These are phyloP conservation scores for Aspiorhynchus laticeps DNA, from an alignment of 2,113 vertebrate genomes.

Conservation along the genomic window DNA sequence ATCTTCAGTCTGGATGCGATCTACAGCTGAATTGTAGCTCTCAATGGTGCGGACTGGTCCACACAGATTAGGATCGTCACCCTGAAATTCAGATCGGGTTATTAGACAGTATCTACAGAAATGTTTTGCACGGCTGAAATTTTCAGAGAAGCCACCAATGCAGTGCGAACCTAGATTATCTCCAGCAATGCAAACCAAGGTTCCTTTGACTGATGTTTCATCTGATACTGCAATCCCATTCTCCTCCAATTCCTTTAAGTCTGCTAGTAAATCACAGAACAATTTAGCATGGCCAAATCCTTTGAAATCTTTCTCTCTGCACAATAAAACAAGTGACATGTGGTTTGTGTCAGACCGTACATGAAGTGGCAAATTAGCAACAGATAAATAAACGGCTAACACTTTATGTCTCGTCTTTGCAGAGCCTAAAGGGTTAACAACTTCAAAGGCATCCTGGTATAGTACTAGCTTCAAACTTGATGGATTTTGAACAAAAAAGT, in stretches of 20 bases:
- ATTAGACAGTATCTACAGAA: neutral
- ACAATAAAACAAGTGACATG: slow-evolving; percentile 49
- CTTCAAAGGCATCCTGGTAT: slow-evolving; percentile 27
- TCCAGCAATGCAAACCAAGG: neutral
- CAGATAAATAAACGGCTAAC: slow-evolving; percentile 39
- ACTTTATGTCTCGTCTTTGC: slow-evolving; percentile 15
- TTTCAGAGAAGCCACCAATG: neutral
- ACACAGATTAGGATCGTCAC: neutral
- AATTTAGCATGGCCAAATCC: slow-evolving; percentile 44
- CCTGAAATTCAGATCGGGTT: neutral
- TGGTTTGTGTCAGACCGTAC: slow-evolving; percentile 47
- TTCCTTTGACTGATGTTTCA: neutral
- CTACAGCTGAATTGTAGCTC: neutral
- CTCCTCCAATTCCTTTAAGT: neutral
- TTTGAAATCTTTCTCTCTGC: slow-evolving; percentile 56
- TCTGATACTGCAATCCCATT: neutral
- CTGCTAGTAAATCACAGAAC: neutral
- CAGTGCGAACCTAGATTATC: neutral
- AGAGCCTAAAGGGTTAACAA: slow-evolving; percentile 20
- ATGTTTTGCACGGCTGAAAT: neutral
- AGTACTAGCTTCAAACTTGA: neutral
- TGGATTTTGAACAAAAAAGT: slow-evolving; percentile 48
- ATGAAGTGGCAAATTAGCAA: slow-evolving; percentile 42
- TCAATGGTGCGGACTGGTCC: neutral
- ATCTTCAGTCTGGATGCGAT: neutral